Base-by-base conservation (phyloP, 1,140 invertebrate species). In the Drosophila paulistorum region DNA sequence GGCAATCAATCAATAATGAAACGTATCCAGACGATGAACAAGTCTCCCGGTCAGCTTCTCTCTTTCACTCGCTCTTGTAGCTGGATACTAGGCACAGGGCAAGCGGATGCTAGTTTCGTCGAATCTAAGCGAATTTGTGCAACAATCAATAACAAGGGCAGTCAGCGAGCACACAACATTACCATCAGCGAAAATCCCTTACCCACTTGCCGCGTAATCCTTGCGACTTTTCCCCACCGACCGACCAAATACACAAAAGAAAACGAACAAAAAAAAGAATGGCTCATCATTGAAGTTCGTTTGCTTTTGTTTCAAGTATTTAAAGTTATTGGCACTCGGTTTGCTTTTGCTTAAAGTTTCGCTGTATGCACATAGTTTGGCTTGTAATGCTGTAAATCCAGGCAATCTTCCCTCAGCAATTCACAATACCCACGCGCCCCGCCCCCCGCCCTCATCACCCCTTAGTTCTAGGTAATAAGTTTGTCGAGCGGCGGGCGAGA, bases 1-100 rank as follows among this genome's bases (percentile, higher is more conserved):
- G 76, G 81, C 78, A 80, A 85, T 85, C 74, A 76, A 76, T 76
- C 80, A 83, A 83, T 82, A 71, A 78, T 60, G 66, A 61, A 65
- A 41, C 42, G 64, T 14, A 41, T 7, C 17, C 62, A 76, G 59
- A 30, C 30, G 30, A 30, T 30, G 30, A 26, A 35, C 42, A 60
- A 39, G 9, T 30, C 30, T 39, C 23, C 23, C 23, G 23, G 2
- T 4, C 23, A 4, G 3, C 23, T 26, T 26, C 23, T 26, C 23
- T 26, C 3, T 26, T 4, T 26, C 23, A 26, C 23, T 26, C 3
- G 3, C 30, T 11, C 7, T 59, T 59, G 4, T 14, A 17, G 4
- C 51, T 23, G 20, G 54, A 23, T 17, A 51, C 30, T 39, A 35
- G 14, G n/a, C 60, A n/a, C 39, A 11, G 48, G 7, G 35, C 14